Conservation (phyloP, 2,797 vertebrate species). For the Acestrorhynchus altus region DNA sequence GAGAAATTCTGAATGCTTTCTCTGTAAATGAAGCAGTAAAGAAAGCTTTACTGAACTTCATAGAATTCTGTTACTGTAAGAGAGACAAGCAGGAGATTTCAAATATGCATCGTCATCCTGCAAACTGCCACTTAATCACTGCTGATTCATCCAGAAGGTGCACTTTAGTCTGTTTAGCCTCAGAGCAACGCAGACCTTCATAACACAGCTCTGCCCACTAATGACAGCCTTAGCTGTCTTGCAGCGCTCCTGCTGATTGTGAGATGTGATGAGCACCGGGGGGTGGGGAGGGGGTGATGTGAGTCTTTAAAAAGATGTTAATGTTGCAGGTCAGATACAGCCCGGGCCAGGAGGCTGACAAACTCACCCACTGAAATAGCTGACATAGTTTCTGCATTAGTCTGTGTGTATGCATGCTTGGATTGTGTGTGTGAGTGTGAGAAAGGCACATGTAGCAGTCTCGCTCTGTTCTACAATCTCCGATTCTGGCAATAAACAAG, state of each 20-base stretch:
- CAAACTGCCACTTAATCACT: too few relatives aligned
- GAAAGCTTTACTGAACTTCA: background rate
- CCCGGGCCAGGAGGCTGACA: conserved; percentile 33
- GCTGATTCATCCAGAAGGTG: too few relatives aligned
- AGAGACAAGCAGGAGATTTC: background rate
- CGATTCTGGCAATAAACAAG: conserved; percentile 17
- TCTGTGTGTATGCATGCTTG: conserved; percentile 21
- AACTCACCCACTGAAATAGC: conserved; percentile 58
- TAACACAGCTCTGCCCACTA: background rate
- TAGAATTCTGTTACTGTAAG: background rate
- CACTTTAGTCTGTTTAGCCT: background rate
- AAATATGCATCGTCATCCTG: background rate
- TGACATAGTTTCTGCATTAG: conserved; percentile 59
- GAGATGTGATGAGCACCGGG: background rate
- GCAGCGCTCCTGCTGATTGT: background rate
- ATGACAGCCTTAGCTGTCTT: background rate
- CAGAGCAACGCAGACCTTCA: background rate
- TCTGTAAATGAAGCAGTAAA: too few relatives aligned
- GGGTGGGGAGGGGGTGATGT: too few relatives aligned
- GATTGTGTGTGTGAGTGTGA: conserved; percentile 13
- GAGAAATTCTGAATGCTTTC: too few relatives aligned
- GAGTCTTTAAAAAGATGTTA: conserved; percentile 36
- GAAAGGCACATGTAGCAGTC: conserved; percentile 15
- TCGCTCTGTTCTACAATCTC: background rate
- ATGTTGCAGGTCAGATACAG: conserved; percentile 34